Base-by-base conservation (phyloP, 92 coral and sea anemone species). In the Epizoanthus stellaris region DNA sequence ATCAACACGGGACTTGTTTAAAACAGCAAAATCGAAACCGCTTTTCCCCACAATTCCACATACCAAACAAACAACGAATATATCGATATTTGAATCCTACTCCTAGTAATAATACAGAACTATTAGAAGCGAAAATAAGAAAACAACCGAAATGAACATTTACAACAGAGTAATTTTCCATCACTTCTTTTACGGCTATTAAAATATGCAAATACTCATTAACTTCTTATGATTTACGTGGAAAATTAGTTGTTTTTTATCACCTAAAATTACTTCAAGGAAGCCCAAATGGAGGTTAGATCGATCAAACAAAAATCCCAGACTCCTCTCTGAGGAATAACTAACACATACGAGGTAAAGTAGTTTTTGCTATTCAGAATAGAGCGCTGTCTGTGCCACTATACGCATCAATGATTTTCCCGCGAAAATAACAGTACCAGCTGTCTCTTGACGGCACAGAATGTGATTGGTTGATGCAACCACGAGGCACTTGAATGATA, bases 401-500 rank as follows among this genome's bases (percentile, higher is more conserved):
- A 87, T 87, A 90, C 91, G 95, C 84, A 76, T 85, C 85, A 89
- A 71, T 90, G 90, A 87, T 91, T 90, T 93, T 93, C 96, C 96
- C 96, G 96, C 96, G 96, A 57, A 93, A 93, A 93, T 87, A 85
- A 77, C 82, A 82, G 85, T 71, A 91, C 94, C 93, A 91, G 94
- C 91, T 88, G 88, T 86, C 84, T 34, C 25, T 45, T 38, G 68
- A 61, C 53, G 56, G 80, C 85, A 34, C 15, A 36, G 86, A 68
- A 70, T 83, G 72, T 91, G 89, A 93, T 93, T 93, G 96, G 96
- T 85, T 80, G 34, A 68, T 15, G 30, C 20, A 57, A 23, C 47
- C 86, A 82, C 81, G 92, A 85, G 90, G 90, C 84, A 67, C 77
- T 85, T 72, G 82, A 77, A 77, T 23, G 79, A 80, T 21, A 71